Evolutionary conservation across 1,140 invertebrate species (phyloP).

Genomic region (Diorhabda carinulata): DNA sequence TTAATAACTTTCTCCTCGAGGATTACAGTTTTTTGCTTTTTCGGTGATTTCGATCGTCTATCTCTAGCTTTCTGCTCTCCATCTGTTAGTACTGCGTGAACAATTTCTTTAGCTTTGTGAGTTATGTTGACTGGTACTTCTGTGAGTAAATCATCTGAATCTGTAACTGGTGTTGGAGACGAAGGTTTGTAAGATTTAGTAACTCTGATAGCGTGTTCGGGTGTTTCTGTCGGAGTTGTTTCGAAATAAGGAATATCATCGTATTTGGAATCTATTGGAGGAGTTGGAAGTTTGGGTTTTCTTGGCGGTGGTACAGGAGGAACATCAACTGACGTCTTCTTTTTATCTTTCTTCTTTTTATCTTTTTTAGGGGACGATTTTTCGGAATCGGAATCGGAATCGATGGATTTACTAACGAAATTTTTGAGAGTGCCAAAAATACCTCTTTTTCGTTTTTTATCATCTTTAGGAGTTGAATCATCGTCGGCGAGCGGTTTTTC

Average conservation of each 20-base stretch:
- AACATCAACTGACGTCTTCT: constrained; percentile 25
- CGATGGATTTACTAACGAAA: constrained; percentile 42
- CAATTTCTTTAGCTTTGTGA: constrained; percentile 23
- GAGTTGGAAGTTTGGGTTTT: constrained; percentile 39
- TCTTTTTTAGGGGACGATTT: constrained; percentile 42
- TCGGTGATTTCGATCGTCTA: constrained; percentile 24
- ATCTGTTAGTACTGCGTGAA: constrained; percentile 19
- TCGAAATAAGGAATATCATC: constrained; percentile 41
- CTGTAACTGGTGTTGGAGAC: constrained; percentile 9
- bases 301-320: constrained; percentile 29
- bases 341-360: constrained; percentile 39
- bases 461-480: constrained; percentile 28
- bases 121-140: constrained; percentile 10
- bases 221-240: constrained; percentile 23
- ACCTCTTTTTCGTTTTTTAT: constrained; percentile 42
- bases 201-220: not conserved
- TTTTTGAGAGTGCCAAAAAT: constrained; percentile 45
- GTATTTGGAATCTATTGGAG: constrained; percentile 30
- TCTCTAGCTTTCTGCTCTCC: constrained; percentile 24
- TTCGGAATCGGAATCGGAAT: constrained; percentile 46
- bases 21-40: constrained; percentile 28
- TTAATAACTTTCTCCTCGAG: constrained; percentile 37
- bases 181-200: not conserved
- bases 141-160: constrained; percentile 12
- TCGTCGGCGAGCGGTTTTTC: not conserved